Conservation (phyloP, 2,888 invertebrate genomes). For the Meganola albula region DNA sequence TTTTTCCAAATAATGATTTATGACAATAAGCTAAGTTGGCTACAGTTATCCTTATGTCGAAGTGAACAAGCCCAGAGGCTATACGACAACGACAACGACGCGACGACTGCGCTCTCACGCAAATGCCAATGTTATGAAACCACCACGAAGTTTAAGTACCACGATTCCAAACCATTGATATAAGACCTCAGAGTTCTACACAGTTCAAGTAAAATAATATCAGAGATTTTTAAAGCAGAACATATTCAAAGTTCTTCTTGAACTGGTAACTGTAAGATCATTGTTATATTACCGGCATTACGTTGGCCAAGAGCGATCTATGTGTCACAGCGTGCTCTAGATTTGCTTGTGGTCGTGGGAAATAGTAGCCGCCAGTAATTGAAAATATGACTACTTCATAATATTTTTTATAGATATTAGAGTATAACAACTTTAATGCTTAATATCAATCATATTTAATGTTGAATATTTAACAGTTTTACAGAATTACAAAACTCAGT, state of each 20-base stretch:
- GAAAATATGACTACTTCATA: no score
- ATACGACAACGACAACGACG: conserved; percentile 36
- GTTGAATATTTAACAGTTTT: no score
- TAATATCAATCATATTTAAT: no score
- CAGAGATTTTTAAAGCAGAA: conserved; percentile 6
- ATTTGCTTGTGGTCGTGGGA: conserved; percentile 61
- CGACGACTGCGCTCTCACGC: conserved; percentile 47
- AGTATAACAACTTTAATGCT: no score
- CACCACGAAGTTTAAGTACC: conserved; percentile 37
- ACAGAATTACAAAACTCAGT: no score
- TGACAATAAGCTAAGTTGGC: no score
- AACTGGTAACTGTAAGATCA: conserved; percentile 31
- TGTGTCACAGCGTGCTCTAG: conserved; percentile 63
- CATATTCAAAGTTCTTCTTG: conserved; percentile 36
- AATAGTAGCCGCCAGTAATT: conserved; percentile 53
- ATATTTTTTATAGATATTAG: no score
- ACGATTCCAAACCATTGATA: conserved; percentile 34
- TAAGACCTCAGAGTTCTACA: conserved; percentile 36
- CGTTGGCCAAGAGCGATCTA: conserved; percentile 45
- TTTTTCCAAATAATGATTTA: no score
- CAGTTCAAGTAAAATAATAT: not conserved
- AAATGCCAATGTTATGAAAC: conserved; percentile 59
- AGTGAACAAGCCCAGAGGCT: conserved; percentile 38
- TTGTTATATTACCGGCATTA: conserved; percentile 56
- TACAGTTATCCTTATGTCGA: conserved; percentile 32